phyloP scores from a whole-genome alignment of 2,797 vertebrate genomes.

The Enteromius viviparus region DNA sequence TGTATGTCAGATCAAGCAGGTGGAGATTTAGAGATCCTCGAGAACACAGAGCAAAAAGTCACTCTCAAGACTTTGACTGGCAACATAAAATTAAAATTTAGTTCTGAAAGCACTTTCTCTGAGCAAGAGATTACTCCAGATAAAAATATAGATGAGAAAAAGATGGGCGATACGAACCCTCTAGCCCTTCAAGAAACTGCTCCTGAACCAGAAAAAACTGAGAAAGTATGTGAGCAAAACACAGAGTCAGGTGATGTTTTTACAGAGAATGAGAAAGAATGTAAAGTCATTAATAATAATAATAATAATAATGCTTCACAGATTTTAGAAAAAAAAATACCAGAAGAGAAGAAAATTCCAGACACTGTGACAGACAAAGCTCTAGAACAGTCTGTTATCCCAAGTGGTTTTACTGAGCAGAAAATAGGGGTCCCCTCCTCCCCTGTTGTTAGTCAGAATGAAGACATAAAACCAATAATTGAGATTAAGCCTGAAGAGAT shows the following conservation, averaged over 20 bases:
- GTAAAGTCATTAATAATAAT: conserved; percentile 24
- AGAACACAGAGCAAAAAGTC: conserved; percentile 2
- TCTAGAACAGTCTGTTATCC: conserved; percentile 17
- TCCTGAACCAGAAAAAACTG: neutral
- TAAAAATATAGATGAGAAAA: conserved; percentile 57
- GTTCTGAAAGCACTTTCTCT: conserved; percentile 14
- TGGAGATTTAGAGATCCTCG: neutral
- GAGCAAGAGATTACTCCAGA: conserved; percentile 48
- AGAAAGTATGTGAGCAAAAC: conserved; percentile 3
- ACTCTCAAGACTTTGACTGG: conserved; percentile 25
- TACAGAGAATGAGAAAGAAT: conserved; percentile 28
- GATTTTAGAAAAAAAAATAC: neutral
- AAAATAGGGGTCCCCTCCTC: conserved; percentile 60
- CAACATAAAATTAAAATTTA: conserved; percentile 38
- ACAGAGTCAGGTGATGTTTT: conserved; percentile 5
- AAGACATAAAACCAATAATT: conserved; percentile 5
- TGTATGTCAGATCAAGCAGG: conserved; percentile 17
- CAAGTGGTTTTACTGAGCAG: conserved; percentile 52
- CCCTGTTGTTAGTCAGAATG: conserved; percentile 41
- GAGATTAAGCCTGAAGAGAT: neutral
- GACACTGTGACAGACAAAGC: conserved; percentile 2
- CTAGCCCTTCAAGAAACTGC: conserved; percentile 1
- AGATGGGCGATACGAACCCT: conserved; percentile 48
- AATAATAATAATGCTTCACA: conserved; percentile 22
- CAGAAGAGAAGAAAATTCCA: conserved; percentile 22